phyloP scores from a whole-genome alignment of 2,888 invertebrate genomes.

The Leistus spinibarbis region DNA sequence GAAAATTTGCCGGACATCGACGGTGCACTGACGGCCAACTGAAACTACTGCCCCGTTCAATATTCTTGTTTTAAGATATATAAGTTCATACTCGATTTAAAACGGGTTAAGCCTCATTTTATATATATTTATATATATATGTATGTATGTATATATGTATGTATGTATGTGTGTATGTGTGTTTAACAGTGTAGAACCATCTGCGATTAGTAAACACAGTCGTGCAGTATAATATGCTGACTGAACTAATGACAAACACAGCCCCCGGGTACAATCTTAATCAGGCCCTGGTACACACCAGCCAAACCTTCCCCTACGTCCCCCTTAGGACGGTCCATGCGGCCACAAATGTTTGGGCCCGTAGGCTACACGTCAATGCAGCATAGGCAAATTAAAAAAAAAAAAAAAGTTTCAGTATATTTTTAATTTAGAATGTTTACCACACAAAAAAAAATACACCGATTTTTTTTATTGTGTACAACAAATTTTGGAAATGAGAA shows the following conservation, averaged over 20 bases:
- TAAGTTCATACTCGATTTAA: no score
- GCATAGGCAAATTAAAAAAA: not conserved
- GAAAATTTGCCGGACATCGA: no score
- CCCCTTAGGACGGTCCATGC: conserved; percentile 22
- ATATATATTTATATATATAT: no score
- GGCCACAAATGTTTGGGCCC: not conserved
- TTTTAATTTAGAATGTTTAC: conserved; percentile 31
- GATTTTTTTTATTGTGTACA: conserved; percentile 26
- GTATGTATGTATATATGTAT: no score
- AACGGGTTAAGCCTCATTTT: no score
- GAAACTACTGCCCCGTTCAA: no score
- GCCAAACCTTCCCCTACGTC: no score
- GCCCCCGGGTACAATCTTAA: conserved; percentile 38
- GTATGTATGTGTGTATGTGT: not conserved
- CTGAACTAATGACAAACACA: conserved; percentile 40
- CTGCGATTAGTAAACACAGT: conserved; percentile 40
- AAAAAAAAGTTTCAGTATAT: conserved; percentile 33
- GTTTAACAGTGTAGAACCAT: conserved; percentile 12
- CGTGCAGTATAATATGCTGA: conserved; percentile 36
- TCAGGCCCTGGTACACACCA: conserved; percentile 20
- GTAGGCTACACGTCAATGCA: conserved; percentile 26
- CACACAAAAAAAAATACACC: not conserved
- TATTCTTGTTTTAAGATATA: no score
- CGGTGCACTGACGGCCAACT: no score
- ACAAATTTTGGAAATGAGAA: conserved; percentile 27